Percentiles rank a stretch among this genome's conserved stretches.
Conservation (phyloP, 2,797 vertebrate species). For the Anguilla obscura region DNA sequence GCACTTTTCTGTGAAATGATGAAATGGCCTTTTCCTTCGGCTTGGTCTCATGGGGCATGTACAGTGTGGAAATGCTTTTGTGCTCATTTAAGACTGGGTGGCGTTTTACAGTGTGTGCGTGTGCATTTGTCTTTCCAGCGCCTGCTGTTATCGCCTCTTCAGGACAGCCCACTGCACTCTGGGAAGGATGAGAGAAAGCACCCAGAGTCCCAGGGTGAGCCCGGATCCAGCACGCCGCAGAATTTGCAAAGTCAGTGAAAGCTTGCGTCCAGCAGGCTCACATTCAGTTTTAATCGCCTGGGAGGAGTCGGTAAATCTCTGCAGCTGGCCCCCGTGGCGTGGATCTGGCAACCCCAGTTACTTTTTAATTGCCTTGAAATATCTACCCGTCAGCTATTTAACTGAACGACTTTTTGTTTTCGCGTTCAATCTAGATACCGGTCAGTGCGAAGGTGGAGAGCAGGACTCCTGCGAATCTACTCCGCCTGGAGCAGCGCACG, state of each 20-base stretch:
- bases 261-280: neutral
- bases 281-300: conserved; percentile 14
- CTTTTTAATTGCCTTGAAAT: neutral
- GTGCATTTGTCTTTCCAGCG: conserved; percentile 38
- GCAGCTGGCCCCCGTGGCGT: neutral
- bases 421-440: conserved; percentile 49
- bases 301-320: neutral
- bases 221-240: conserved; percentile 21
- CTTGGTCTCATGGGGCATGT: neutral
- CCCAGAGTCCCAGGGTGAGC: conserved; percentile 48
- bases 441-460: conserved; percentile 43
- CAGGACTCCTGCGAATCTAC: conserved; percentile 31
- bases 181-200: conserved; percentile 44
- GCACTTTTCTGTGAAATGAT: neutral
- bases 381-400: neutral
- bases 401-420: conserved; percentile 19
- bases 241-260: conserved; percentile 43
- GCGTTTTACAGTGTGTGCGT: neutral
- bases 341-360: neutral
- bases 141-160: conserved; percentile 63
- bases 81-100: neutral
- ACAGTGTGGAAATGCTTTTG: neutral
- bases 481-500: neutral
- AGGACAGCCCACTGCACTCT: conserved; percentile 53
- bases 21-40: neutral